Percentiles rank a stretch among this genome's conserved stretches.
Conservation (phyloP, 2,888 invertebrate species). For the Cephus pygmeus region DNA sequence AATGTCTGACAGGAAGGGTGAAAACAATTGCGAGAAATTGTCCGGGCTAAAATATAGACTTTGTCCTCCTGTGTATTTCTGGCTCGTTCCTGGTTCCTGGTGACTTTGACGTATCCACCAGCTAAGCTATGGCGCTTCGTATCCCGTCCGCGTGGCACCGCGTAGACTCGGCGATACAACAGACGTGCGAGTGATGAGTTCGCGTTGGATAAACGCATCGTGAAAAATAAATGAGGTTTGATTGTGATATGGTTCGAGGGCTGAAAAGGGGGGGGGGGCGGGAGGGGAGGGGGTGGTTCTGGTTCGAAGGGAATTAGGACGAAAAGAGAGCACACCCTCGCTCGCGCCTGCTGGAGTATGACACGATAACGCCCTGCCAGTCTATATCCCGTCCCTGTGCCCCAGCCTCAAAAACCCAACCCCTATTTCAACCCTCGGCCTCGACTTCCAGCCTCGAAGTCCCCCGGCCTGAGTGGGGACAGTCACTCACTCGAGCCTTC, state of each 20-base stretch:
- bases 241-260: constrained; percentile 31
- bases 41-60: neutral
- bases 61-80: neutral
- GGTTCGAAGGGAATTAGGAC: constrained; percentile 50
- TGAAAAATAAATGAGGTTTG: constrained; percentile 52
- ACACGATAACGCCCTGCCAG: constrained; percentile 42
- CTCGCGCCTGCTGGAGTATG: constrained; percentile 41
- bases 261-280: neutral
- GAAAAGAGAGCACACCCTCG: constrained; percentile 37
- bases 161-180: neutral
- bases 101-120: neutral
- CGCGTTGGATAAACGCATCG: constrained; percentile 35
- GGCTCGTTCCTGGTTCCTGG: neutral
- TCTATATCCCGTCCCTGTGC: constrained; percentile 3
- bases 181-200: constrained; percentile 6
- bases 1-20: neutral
- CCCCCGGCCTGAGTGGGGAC: neutral
- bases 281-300: constrained; percentile 27
- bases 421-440: constrained; percentile 23
- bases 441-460: constrained; percentile 28
- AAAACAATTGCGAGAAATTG: neutral
- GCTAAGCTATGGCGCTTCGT: neutral
- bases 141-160: neutral
- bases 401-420: neutral
- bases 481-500: constrained; percentile 15